phyloP scores from a whole-genome alignment of 2,888 invertebrate species.

The Xylota sylvarum region DNA sequence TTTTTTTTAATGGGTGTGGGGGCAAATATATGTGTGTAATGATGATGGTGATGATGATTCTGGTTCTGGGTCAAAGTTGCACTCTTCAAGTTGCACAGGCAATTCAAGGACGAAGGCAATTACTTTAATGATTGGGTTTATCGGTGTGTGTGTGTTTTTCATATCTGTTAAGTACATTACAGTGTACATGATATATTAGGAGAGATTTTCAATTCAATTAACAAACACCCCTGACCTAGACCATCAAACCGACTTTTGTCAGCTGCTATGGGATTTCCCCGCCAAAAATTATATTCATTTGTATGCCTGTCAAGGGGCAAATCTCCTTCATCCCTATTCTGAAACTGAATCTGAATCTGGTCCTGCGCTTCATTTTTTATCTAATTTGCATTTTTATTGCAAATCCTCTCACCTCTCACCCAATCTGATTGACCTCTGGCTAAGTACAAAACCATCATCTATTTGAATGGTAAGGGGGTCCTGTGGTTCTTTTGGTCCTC shows the following conservation, averaged over 20 bases:
- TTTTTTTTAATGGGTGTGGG: background rate
- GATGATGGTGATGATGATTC: background rate
- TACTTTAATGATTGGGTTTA: slow-evolving; percentile 46
- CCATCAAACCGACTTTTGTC: slow-evolving; percentile 17
- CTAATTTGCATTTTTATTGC: slow-evolving; percentile 29
- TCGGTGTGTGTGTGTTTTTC: background rate
- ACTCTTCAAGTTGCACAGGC: background rate
- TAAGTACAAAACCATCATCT: background rate
- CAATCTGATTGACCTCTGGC: slow-evolving; percentile 5
- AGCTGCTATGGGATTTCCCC: slow-evolving; percentile 33
- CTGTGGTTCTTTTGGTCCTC: too few species aligned
- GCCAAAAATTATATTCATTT: slow-evolving; percentile 2
- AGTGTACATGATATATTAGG: background rate
- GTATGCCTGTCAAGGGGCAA: background rate
- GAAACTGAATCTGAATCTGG: too few species aligned
- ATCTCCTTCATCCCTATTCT: too few species aligned
- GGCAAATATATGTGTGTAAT: background rate
- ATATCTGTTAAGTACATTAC: background rate
- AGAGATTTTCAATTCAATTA: too few species aligned
- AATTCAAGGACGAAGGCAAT: slow-evolving; percentile 59
- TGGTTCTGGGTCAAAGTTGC: slow-evolving; percentile 53
- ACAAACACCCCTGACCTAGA: slow-evolving; percentile 63
- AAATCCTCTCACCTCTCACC: background rate
- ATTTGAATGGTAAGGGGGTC: too few species aligned
- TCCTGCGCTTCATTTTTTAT: slow-evolving; percentile 46